Evolutionary conservation across 2,888 invertebrate species (phyloP).

Genomic region (Odontocolon sp.): DNA sequence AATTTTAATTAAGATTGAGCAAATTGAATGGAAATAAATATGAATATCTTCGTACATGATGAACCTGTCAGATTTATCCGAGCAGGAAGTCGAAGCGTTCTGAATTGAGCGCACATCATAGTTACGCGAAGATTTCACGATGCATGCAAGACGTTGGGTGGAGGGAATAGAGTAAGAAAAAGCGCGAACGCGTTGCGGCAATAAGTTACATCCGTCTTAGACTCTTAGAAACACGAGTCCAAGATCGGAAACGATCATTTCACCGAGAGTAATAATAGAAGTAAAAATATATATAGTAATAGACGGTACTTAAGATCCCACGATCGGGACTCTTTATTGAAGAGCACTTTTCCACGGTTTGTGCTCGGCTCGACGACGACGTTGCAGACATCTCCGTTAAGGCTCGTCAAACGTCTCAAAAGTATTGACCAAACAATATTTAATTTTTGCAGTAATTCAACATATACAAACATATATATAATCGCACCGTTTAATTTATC

Average conservation of each 20-base stretch:
- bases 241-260: too few species aligned
- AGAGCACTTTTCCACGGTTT: conserved; percentile 65
- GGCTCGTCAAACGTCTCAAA: too few species aligned
- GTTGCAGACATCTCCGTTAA: conserved; percentile 22
- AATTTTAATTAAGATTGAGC: not conserved
- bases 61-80: not conserved
- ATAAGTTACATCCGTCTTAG: conserved; percentile 29
- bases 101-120: conserved; percentile 1
- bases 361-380: conserved; percentile 32
- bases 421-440: too few species aligned
- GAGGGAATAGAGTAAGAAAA: not conserved
- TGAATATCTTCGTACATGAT: not conserved
- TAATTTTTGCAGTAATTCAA: too few species aligned
- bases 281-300: conserved; percentile 35
- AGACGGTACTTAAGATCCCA: conserved; percentile 49
- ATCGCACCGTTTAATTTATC: too few species aligned
- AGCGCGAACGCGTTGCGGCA: conserved; percentile 8
- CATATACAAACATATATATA: too few species aligned
- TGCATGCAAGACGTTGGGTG: conserved; percentile 2
- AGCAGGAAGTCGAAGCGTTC: conserved; percentile 22
- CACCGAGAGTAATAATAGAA: conserved; percentile 25
- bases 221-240: conserved; percentile 13
- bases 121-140: not conserved
- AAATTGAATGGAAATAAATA: not conserved
- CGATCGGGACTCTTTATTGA: conserved; percentile 64